Percentiles rank a stretch among this genome's conserved stretches.
These are phyloP conservation scores for Chinchilla lanigera DNA, from an alignment of 2,113 vertebrate genomes.

Conservation along the genomic window DNA sequence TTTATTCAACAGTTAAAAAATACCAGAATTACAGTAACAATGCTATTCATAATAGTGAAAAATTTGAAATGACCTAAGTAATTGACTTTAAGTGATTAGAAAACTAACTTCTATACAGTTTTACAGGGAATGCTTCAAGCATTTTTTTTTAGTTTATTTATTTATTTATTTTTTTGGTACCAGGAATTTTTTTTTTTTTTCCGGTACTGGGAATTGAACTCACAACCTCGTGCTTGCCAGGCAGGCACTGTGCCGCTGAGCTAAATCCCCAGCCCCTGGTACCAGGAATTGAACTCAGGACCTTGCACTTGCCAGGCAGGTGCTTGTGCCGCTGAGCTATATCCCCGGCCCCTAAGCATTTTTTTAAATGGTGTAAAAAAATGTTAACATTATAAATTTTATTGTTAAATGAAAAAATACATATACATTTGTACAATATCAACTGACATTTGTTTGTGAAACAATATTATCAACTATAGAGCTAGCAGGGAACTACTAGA, in stretches of 20 bases:
- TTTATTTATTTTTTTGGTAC: too few relatives aligned
- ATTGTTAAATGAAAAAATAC: conserved; percentile 5
- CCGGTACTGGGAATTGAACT: too few relatives aligned
- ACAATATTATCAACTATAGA: neutral
- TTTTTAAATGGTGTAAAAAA: neutral
- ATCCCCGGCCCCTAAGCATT: neutral
- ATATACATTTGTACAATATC: neutral
- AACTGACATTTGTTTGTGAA: conserved; percentile 4
- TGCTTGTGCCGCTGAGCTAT: too few relatives aligned
- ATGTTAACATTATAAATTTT: conserved; percentile 42
- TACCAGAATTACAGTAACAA: conserved; percentile 23
- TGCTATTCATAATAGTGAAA: conserved; percentile 38
- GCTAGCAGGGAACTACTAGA: neutral
- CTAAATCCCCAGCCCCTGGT: too few relatives aligned
- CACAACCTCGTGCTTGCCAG: too few relatives aligned
- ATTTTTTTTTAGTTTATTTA: neutral
- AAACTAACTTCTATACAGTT: conserved; percentile 39
- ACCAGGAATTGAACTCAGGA: too few relatives aligned
- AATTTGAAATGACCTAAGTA: neutral
- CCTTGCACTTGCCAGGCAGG: too few relatives aligned
- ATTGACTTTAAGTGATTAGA: neutral
- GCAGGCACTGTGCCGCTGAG: too few relatives aligned
- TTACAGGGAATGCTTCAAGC: neutral
- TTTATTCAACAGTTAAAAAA: conserved; percentile 52
- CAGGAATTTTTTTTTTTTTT: too few relatives aligned